These are phyloP conservation scores for Drosophila percnosoma DNA, from an alignment of 2,888 invertebrate genomes.

Conservation along the genomic window DNA sequence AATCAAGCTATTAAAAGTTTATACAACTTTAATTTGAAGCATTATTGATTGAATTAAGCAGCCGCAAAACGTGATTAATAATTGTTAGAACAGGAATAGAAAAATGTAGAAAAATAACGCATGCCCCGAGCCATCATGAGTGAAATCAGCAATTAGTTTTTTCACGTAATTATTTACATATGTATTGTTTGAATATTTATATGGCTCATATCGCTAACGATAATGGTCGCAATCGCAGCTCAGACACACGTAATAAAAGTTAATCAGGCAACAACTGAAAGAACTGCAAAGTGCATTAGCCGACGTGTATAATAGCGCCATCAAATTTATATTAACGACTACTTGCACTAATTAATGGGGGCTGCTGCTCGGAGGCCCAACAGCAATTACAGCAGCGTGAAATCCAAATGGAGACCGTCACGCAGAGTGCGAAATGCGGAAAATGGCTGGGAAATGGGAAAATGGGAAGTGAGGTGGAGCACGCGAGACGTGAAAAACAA, in stretches of 20 bases:
- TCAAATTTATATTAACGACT: slow-evolving; percentile 75
- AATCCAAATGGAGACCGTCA: slow-evolving; percentile 59
- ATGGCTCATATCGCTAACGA: slow-evolving; percentile 45
- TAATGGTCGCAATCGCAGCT: slow-evolving; percentile 42
- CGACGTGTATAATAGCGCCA: slow-evolving; percentile 60
- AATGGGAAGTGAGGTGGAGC: slow-evolving; percentile 36
- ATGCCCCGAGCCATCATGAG: slow-evolving; percentile 13
- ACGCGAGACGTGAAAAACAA: slow-evolving; percentile 54
- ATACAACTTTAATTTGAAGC: background rate
- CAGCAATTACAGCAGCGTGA: slow-evolving; percentile 45
- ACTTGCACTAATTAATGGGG: slow-evolving; percentile 62
- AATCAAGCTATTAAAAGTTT: too few species aligned
- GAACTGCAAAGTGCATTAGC: slow-evolving; percentile 69
- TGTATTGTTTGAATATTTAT: slow-evolving; percentile 10
- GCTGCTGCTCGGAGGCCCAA: slow-evolving; percentile 29
- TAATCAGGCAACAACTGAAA: slow-evolving; percentile 52
- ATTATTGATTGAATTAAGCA: background rate
- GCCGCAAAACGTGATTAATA: background rate
- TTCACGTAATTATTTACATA: slow-evolving; percentile 6
- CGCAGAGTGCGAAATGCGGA: slow-evolving; percentile 62
- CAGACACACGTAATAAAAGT: slow-evolving; percentile 43
- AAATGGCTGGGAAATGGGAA: slow-evolving; percentile 21
- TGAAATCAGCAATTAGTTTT: slow-evolving; percentile 25
- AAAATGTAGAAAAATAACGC: background rate
- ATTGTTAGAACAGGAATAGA: background rate